These are phyloP conservation scores for Protobothrops flavoviridis DNA, from an alignment of 2,113 vertebrate genomes.

Conservation along the genomic window DNA sequence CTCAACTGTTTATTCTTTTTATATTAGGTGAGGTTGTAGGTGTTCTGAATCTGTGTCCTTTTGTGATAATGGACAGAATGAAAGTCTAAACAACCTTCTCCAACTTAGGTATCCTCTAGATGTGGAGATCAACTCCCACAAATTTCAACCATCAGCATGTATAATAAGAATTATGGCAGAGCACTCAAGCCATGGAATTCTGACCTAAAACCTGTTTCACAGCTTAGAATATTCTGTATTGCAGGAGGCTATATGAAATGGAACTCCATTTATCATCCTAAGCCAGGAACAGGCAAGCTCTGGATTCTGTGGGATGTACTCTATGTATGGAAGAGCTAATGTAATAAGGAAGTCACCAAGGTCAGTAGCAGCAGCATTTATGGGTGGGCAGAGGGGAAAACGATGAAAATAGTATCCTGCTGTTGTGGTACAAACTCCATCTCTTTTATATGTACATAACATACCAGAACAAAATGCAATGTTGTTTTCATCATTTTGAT, in stretches of 20 bases:
- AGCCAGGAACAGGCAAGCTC: background rate
- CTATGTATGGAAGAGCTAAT: background rate
- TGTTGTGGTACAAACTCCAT: background rate
- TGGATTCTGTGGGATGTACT: background rate
- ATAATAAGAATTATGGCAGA: background rate
- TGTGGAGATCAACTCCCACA: background rate
- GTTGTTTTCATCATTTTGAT: background rate
- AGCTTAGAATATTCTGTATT: background rate
- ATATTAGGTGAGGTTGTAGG: background rate
- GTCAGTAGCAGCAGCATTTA: background rate
- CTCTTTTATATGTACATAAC: background rate
- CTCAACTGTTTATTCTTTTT: background rate
- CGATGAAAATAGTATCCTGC: background rate
- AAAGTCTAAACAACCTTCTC: background rate
- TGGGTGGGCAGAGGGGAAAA: background rate
- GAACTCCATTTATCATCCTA: background rate
- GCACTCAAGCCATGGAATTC: background rate
- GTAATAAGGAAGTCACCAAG: background rate
- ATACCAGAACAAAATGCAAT: background rate
- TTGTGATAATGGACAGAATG: background rate
- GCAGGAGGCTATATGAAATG: background rate
- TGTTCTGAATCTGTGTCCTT: background rate
- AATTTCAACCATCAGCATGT: background rate
- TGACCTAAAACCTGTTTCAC: background rate
- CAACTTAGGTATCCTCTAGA: background rate